Percentiles rank a stretch among this genome's conserved stretches.
Evolutionary conservation across 2,888 invertebrate species (phyloP).

Genomic region (Choristoneura rosaceana): DNA sequence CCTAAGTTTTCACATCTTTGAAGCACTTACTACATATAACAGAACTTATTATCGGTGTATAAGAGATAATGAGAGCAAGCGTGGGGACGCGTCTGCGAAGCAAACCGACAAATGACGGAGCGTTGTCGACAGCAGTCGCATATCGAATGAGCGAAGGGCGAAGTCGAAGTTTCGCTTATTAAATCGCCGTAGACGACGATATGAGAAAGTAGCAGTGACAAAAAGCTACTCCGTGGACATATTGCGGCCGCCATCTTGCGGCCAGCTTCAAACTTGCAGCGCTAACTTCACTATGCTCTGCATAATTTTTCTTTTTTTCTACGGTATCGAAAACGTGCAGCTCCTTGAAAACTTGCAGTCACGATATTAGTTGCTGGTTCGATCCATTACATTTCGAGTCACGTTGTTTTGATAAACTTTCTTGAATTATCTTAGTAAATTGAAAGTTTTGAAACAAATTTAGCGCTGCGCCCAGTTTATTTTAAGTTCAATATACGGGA

Average conservation of each 20-base stretch:
- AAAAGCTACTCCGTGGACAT: slow-evolving; percentile 77
- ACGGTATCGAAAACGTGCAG: slow-evolving; percentile 49
- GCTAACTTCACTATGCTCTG: slow-evolving; percentile 66
- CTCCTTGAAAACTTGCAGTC: slow-evolving; percentile 55
- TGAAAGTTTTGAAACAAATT: slow-evolving; percentile 20
- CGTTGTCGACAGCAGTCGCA: slow-evolving; percentile 74
- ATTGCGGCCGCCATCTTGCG: slow-evolving; percentile 76
- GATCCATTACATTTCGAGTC: slow-evolving; percentile 48
- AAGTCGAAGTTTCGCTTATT: slow-evolving; percentile 83
- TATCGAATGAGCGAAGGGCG: slow-evolving; percentile 77
- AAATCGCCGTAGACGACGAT: slow-evolving; percentile 76
- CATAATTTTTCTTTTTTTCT: slow-evolving; percentile 69
- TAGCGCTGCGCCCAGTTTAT: background rate
- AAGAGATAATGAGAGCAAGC: slow-evolving; percentile 45
- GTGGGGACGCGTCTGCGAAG: slow-evolving; percentile 30
- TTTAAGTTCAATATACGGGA: background rate
- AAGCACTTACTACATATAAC: background rate
- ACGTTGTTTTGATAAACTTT: slow-evolving; percentile 48
- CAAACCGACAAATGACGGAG: slow-evolving; percentile 66
- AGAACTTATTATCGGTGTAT: background rate
- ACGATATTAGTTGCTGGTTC: slow-evolving; percentile 59
- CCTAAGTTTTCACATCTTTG: background rate
- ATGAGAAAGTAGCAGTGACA: slow-evolving; percentile 79
- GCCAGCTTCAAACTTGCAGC: slow-evolving; percentile 76
- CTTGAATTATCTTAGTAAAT: slow-evolving; percentile 44